Base-by-base conservation (phyloP, 2,797 vertebrate species). In the Anas bahamensis region DNA sequence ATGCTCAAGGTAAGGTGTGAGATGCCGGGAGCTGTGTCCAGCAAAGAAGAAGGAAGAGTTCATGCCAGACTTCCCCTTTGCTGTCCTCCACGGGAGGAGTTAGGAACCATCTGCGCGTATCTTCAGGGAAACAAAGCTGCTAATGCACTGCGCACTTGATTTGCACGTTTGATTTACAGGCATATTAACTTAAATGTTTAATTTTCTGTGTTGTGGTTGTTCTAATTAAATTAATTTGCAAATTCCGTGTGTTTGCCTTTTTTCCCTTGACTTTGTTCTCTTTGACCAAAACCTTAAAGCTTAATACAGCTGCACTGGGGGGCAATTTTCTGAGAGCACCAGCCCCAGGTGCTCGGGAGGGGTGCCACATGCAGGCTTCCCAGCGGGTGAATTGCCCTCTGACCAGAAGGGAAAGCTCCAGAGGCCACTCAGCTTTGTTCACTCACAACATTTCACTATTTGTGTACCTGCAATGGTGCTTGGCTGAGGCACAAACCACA, bases 1-100 rank as follows among this genome's bases (percentile, higher is more conserved):
- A 84, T 64, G 93, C 93, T 93, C 92, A 89, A 86, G 92, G 95
- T 90, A 93, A 96, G 95, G 89, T 94, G 91, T 74, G 70, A 90
- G 91, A 60, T 96, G 92, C 96, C 92, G 90, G 96, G 94, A 94
- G 93, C 60, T n/a, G 68, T 29, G 85, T n/a, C 33, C n/a, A 29
- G 21, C 5, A 1, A 17, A 55, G 39, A 70, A 18, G 13, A 73
- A 18, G 13, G 8, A 50, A 4, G 11, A 55, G 76, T 93, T 94
- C 71, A 86, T 71, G 90, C 80, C 91, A 96, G 90, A 73, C 85
- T 50, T 56, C 9, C 68, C 39, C 71, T 37, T 69, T 4, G 2
- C 56, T 64, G 73, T 50, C 79, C 86, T 83, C 75, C n/a, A 6
- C 7, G 33, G 41, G 71, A 16, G 57, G 74, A 84, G 37, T 59